Percentiles rank a stretch among this genome's conserved stretches.
phyloP scores from a whole-genome alignment of 2,113 vertebrate genomes.

The Oryzias woworae region DNA sequence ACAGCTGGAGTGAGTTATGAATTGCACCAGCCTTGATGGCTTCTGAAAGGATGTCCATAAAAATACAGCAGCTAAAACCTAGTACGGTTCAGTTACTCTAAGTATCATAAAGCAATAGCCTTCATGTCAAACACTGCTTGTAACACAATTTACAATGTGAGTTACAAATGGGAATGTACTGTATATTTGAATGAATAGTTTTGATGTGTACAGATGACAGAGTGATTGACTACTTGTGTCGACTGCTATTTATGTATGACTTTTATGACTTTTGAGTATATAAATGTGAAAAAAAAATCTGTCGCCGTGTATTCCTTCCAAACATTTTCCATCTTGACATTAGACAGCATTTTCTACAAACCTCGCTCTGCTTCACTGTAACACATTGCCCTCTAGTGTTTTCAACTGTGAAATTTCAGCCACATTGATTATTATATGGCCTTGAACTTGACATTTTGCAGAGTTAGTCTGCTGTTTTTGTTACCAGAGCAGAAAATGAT shows the following conservation, averaged over 20 bases:
- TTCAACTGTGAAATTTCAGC: not conserved
- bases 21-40: slow-evolving; percentile 10
- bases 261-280: slow-evolving; percentile 26
- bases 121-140: slow-evolving; percentile 12
- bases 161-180: slow-evolving; percentile 15
- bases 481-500: not conserved
- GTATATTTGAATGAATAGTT: slow-evolving; percentile 21
- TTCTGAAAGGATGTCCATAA: slow-evolving; percentile 6
- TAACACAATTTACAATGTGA: slow-evolving; percentile 22
- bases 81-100: slow-evolving; percentile 4
- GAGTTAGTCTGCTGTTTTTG: too few species aligned
- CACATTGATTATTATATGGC: not conserved
- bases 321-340: not conserved
- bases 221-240: slow-evolving; percentile 15
- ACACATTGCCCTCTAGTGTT: slow-evolving; percentile 46
- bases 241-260: slow-evolving; percentile 22
- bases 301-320: slow-evolving; percentile 16
- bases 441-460: not conserved
- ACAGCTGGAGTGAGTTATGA: not conserved
- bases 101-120: slow-evolving; percentile 12
- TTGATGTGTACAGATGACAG: slow-evolving; percentile 7
- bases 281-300: slow-evolving; percentile 13
- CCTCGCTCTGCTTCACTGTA: slow-evolving; percentile 21
- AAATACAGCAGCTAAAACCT: slow-evolving; percentile 7
- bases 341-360: slow-evolving; percentile 43